Evolutionary conservation across 2,888 invertebrate species (phyloP).

Genomic region (Xiphydria camelus): DNA sequence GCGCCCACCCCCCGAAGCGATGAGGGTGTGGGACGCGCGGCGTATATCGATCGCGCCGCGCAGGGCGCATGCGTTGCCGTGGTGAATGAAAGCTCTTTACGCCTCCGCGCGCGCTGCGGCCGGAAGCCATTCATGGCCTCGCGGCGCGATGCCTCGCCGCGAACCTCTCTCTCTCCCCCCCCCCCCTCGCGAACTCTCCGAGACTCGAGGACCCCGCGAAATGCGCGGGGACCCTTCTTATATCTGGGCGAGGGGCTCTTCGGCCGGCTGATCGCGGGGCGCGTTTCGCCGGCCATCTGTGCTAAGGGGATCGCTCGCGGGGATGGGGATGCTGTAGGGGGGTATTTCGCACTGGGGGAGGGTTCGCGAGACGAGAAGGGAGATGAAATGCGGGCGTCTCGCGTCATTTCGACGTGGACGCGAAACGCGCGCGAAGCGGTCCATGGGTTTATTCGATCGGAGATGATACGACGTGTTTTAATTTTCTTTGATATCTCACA

Average conservation of each 20-base stretch:
- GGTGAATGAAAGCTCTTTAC: slow-evolving; percentile 46
- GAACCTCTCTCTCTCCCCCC: slow-evolving; percentile 19
- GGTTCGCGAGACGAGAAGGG: too few relatives aligned
- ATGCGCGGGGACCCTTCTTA: slow-evolving; percentile 9
- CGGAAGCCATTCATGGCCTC: slow-evolving; percentile 42
- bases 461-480: too few relatives aligned
- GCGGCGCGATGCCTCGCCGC: slow-evolving; percentile 22
- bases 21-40: slow-evolving; percentile 24
- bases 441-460: too few relatives aligned
- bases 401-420: too few relatives aligned
- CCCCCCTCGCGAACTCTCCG: slow-evolving; percentile 14
- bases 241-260: slow-evolving; percentile 4
- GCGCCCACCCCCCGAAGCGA: too few relatives aligned
- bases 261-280: slow-evolving; percentile 2
- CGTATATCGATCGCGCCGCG: slow-evolving; percentile 40
- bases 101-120: slow-evolving; percentile 27
- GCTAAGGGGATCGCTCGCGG: too few relatives aligned
- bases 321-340: too few relatives aligned
- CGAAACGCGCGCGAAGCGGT: too few relatives aligned
- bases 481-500: too few relatives aligned
- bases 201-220: slow-evolving; percentile 6
- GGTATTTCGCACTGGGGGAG: too few relatives aligned
- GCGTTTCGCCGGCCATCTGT: too few relatives aligned
- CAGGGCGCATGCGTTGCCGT: slow-evolving; percentile 41
- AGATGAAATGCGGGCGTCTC: too few relatives aligned